Conservation (phyloP, 1,140 invertebrate species). For the Lordiphosa clarofinis region DNA sequence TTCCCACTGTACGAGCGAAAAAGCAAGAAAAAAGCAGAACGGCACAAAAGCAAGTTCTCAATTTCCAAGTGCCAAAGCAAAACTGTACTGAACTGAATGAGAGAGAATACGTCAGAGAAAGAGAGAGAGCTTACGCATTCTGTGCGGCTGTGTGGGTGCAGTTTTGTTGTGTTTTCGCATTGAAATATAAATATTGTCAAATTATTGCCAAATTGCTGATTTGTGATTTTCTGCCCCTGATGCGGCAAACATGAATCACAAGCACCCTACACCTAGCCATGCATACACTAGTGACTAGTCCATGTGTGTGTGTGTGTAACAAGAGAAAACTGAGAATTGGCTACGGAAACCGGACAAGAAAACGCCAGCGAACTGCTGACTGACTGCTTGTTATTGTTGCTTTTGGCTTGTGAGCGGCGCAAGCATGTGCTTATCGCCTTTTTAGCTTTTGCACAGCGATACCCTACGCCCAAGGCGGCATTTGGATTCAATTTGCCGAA, state of each 20-base stretch:
- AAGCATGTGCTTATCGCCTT: slow-evolving; percentile 22
- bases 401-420: slow-evolving; percentile 8
- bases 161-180: slow-evolving; percentile 4
- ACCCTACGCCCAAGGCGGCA: slow-evolving; percentile 8
- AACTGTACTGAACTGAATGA: slow-evolving; percentile 36
- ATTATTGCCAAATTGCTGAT: slow-evolving; percentile 33
- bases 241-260: slow-evolving; percentile 32
- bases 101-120: slow-evolving; percentile 2
- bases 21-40: slow-evolving; percentile 21
- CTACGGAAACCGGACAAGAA: slow-evolving; percentile 46
- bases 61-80: slow-evolving; percentile 16
- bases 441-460: slow-evolving; percentile 13
- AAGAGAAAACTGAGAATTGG: slow-evolving; percentile 21
- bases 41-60: slow-evolving; percentile 29
- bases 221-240: slow-evolving; percentile 1
- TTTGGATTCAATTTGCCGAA: background rate
- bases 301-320: background rate
- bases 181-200: slow-evolving; percentile 28
- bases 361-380: slow-evolving; percentile 35
- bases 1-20: slow-evolving; percentile 5
- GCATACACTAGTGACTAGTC: background rate
- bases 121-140: slow-evolving; percentile 4
- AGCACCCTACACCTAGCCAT: slow-evolving; percentile 14
- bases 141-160: slow-evolving; percentile 24
- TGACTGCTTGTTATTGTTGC: slow-evolving; percentile 28